phyloP scores from a whole-genome alignment of 1,140 invertebrate genomes.

The Cotesia typhae region DNA sequence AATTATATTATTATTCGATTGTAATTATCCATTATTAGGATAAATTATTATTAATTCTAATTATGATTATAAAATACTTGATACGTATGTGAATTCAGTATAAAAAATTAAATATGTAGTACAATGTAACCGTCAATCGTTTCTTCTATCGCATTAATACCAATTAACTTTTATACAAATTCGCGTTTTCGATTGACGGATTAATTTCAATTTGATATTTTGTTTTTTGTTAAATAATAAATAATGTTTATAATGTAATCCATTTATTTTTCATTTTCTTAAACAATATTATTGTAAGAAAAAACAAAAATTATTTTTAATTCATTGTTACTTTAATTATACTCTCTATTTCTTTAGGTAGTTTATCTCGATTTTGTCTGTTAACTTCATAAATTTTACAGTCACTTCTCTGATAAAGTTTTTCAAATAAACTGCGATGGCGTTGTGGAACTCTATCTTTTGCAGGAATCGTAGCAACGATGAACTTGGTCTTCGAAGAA shows the following conservation, averaged over 20 bases:
- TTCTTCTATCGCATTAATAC: slow-evolving; percentile 50
- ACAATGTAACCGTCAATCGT: slow-evolving; percentile 49
- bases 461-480: slow-evolving; percentile 69
- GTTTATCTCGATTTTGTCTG: slow-evolving; percentile 30
- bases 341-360: slow-evolving; percentile 21
- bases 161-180: slow-evolving; percentile 54
- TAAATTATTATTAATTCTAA: too few relatives aligned
- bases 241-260: slow-evolving; percentile 56
- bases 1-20: too few relatives aligned
- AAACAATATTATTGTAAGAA: too few relatives aligned
- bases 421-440: slow-evolving; percentile 44
- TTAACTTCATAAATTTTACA: slow-evolving; percentile 32
- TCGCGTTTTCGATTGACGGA: slow-evolving; percentile 43
- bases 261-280: slow-evolving; percentile 4
- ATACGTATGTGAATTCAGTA: slow-evolving; percentile 41
- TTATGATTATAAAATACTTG: slow-evolving; percentile 25
- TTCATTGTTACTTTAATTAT: slow-evolving; percentile 22
- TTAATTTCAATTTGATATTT: slow-evolving; percentile 50
- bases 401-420: slow-evolving; percentile 38
- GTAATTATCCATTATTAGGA: too few relatives aligned
- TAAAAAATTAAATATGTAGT: slow-evolving; percentile 48
- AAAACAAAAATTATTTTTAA: not conserved
- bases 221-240: slow-evolving; percentile 59
- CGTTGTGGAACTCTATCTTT: slow-evolving; percentile 43
- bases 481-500: slow-evolving; percentile 37